phyloP scores from a whole-genome alignment of 2,888 invertebrate species.

The Pantelozetes paolii region DNA sequence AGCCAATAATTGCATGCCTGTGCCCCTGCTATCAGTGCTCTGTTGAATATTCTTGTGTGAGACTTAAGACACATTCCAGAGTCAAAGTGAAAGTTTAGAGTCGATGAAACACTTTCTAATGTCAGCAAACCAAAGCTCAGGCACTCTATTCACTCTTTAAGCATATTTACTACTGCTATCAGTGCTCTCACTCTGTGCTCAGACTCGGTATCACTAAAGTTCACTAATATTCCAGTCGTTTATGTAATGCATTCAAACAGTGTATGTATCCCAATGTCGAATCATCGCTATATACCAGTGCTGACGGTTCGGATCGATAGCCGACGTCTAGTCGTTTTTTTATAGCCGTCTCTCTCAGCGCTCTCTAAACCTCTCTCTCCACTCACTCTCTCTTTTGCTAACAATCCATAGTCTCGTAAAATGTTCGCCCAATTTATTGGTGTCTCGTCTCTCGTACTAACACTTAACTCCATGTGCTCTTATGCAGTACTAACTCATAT shows the following conservation, averaged over 20 bases:
- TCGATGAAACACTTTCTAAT: not conserved
- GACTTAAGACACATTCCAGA: not conserved
- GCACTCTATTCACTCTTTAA: not conserved
- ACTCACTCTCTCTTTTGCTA: not conserved
- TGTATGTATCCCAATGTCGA: not conserved
- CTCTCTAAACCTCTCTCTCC: not conserved
- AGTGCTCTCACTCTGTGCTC: not conserved
- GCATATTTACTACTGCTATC: not conserved
- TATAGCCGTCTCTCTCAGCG: slow-evolving; percentile 5
- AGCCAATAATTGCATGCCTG: not conserved
- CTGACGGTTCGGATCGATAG: slow-evolving; percentile 9
- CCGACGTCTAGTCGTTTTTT: slow-evolving; percentile 22
- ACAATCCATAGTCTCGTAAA: not conserved
- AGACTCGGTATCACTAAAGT: not conserved
- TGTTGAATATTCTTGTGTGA: not conserved
- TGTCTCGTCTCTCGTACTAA: not conserved
- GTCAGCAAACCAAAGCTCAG: not conserved
- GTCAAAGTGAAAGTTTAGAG: not conserved
- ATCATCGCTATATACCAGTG: not conserved
- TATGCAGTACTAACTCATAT: not conserved
- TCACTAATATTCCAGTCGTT: not conserved
- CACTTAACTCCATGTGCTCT: not conserved
- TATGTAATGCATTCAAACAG: not conserved
- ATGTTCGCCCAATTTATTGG: not conserved
- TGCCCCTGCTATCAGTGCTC: not conserved